Base-by-base conservation (phyloP, 1,140 invertebrate genomes). In the Leptonema lineaticorne region DNA sequence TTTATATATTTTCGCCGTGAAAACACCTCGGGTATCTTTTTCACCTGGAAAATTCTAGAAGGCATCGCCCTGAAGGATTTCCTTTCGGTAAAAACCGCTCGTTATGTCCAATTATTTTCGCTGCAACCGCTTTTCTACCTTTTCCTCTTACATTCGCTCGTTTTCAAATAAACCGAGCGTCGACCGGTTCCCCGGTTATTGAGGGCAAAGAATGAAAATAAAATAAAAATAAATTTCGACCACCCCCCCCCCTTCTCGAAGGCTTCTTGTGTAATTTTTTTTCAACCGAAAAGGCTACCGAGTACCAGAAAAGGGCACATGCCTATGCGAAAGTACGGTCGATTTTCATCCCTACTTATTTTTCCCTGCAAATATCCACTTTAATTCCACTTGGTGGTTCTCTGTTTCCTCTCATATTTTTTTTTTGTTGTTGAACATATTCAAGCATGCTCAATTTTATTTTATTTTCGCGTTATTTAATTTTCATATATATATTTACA, bases 81-180 rank as follows among this genome's bases (percentile, higher is more conserved):
- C 60, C 20, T 53, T 45, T 27, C 53, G 48, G 16, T 29, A 11
- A 33, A 50, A 29, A 63, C 60, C 26, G 53, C 60, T 68, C 69
- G 65, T 71, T 71, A 71, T 57, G 59, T 58, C 69, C 65, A 71
- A 68, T 71, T 71, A 71, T 68, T 71, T 56, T 7, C 22, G 48
- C 37, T 46, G 20, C 41, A 46, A 37, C 48, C 41, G 33, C 63
- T 37, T 16, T 29, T 26, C 3, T 58, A 30, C 11, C 11, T 41
- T 41, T 41, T 41, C 37, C 2, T 41, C n/a, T n/a, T n/a, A n/a
- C n/a, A n/a, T n/a, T n/a, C n/a, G n/a, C n/a, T n/a, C n/a, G n/a
- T n/a, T n/a, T n/a, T n/a, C n/a, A n/a, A n/a, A n/a, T n/a, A n/a
- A n/a, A n/a, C n/a, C n/a, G n/a, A n/a, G n/a, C n/a, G n/a, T n/a